Conservation (phyloP, 1,140 invertebrate genomes). For the Rhagoletis zephyria region DNA sequence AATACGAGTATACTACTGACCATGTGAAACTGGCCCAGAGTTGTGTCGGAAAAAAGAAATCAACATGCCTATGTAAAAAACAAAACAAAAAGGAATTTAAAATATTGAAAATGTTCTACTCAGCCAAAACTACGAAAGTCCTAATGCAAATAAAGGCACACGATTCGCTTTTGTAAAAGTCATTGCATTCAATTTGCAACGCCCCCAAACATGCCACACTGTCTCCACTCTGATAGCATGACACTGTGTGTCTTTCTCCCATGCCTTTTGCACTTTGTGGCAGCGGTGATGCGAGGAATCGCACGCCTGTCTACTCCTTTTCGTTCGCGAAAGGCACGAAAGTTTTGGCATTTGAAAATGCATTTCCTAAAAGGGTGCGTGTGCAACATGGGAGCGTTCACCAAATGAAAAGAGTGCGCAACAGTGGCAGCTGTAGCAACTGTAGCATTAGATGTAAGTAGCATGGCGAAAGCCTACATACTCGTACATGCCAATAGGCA, state of each 20-base stretch:
- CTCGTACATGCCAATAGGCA: background rate
- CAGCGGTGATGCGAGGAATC: constrained; percentile 24
- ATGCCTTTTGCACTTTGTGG: background rate
- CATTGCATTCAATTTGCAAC: constrained; percentile 36
- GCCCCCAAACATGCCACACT: background rate
- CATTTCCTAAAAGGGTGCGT: background rate
- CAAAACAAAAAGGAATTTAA: background rate
- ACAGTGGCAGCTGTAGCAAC: background rate
- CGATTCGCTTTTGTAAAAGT: background rate
- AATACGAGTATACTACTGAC: constrained; percentile 18
- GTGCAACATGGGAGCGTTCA: constrained; percentile 2
- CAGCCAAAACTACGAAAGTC: background rate
- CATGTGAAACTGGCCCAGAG: constrained; percentile 1
- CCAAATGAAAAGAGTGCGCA: background rate
- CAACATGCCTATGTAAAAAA: background rate
- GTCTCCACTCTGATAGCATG: background rate
- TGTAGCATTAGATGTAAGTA: background rate
- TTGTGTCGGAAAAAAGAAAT: background rate
- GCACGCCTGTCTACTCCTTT: constrained; percentile 38
- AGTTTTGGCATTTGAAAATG: constrained; percentile 18
- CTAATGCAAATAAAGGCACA: background rate
- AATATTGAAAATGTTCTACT: background rate
- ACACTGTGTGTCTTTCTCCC: background rate
- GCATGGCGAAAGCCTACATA: background rate
- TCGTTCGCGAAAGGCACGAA: constrained; percentile 25